These are phyloP conservation scores for Eriocheir sinensis DNA, from an alignment of 1,140 invertebrate genomes.

Conservation along the genomic window DNA sequence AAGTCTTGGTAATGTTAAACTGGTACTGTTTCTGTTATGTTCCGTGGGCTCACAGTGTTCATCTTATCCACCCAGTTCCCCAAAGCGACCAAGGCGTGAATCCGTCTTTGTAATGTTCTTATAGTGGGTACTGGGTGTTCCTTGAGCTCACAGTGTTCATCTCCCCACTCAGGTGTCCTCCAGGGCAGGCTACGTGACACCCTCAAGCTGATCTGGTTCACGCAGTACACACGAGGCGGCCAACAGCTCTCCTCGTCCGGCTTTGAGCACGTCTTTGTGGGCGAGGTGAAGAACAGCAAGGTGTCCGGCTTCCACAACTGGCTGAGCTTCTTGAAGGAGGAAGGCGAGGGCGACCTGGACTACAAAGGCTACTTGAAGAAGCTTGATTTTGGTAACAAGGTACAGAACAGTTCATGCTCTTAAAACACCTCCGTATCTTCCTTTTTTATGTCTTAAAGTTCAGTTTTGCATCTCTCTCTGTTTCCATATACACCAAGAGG, in stretches of 20 bases:
- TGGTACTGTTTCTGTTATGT: too few species aligned
- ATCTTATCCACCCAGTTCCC: background rate
- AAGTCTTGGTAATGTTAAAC: too few species aligned
- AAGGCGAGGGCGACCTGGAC: conserved; percentile 86
- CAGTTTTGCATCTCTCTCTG: too few species aligned
- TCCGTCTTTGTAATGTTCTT: too few species aligned
- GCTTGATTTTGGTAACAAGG: conserved; percentile 74
- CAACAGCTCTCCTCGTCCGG: conserved; percentile 83
- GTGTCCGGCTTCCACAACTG: conserved; percentile 93
- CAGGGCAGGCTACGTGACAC: conserved; percentile 82
- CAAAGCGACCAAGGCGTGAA: too few species aligned
- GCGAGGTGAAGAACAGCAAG: conserved; percentile 89
- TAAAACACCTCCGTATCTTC: too few species aligned
- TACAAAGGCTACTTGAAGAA: conserved; percentile 92
- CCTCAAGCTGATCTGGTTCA: conserved; percentile 86
- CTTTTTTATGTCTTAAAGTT: too few species aligned
- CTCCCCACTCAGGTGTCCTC: conserved; percentile 46
- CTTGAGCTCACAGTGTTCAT: background rate
- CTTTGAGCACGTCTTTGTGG: conserved; percentile 94
- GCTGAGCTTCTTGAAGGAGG: conserved; percentile 91
- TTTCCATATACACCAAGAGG: too few species aligned
- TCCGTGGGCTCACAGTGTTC: too few species aligned
- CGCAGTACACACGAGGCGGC: conserved; percentile 89
- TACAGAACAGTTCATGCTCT: too few species aligned
- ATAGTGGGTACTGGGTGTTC: too few species aligned